Evolutionary conservation across 2,888 invertebrate genomes (phyloP).

Genomic region (Polylopha cassiicola): DNA sequence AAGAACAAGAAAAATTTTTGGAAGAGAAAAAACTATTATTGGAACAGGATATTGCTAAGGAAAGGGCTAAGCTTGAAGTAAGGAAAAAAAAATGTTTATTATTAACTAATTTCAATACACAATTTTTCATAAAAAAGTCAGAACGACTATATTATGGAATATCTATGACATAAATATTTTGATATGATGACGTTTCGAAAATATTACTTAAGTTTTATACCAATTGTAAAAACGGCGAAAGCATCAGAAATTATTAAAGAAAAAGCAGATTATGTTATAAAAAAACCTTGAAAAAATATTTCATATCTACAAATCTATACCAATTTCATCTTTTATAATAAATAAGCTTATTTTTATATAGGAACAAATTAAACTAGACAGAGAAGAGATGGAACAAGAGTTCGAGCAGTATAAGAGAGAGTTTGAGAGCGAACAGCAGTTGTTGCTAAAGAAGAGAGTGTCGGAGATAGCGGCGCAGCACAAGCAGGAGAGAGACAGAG

Average conservation of each 20-base stretch:
- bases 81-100: slow-evolving; percentile 3
- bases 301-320: too few species aligned
- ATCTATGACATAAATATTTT: too few species aligned
- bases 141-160: too few species aligned
- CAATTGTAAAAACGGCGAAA: too few species aligned
- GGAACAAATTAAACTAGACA: slow-evolving; percentile 72
- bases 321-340: too few species aligned
- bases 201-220: too few species aligned
- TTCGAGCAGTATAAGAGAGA: slow-evolving; percentile 81
- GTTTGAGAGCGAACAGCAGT: slow-evolving; percentile 78
- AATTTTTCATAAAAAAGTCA: background rate
- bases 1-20: slow-evolving; percentile 51
- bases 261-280: too few species aligned
- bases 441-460: slow-evolving; percentile 80
- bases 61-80: slow-evolving; percentile 52
- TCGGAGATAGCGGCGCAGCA: slow-evolving; percentile 82
- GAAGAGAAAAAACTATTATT: slow-evolving; percentile 47
- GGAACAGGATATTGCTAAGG: slow-evolving; percentile 47
- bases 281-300: too few species aligned
- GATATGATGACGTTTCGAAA: too few species aligned
- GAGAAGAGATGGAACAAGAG: slow-evolving; percentile 78
- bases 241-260: too few species aligned
- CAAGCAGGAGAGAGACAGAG: slow-evolving; percentile 84
- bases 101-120: background rate
- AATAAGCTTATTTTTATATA: slow-evolving; percentile 25